A percentile compares a stretch with the other conserved stretches of the same genome.
phyloP scores from a whole-genome alignment of 2,797 vertebrate genomes.

The Nyctalus aviator region DNA sequence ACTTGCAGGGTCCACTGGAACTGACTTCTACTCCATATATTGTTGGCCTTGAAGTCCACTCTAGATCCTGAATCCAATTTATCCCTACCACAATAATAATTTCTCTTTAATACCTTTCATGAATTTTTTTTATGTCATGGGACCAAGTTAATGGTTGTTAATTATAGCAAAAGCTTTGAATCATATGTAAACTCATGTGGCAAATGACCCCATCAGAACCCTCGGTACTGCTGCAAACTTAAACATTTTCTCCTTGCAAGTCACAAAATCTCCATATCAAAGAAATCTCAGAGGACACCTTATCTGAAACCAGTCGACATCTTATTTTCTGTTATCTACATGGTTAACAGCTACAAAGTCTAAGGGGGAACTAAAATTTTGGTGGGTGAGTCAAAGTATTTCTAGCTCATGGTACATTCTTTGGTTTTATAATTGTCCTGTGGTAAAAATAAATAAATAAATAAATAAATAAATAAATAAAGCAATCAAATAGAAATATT shows the following conservation, averaged over 20 bases:
- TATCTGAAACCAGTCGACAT: not conserved
- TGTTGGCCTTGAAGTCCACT: not conserved
- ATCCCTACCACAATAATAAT: not conserved
- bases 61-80: not conserved
- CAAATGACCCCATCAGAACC: not conserved
- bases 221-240: not conserved
- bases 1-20: not conserved
- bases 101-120: not conserved
- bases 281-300: not conserved
- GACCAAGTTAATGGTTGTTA: not conserved
- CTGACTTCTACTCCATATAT: not conserved
- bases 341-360: not conserved
- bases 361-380: not conserved
- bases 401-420: not conserved
- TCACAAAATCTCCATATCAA: not conserved
- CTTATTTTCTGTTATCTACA: not conserved
- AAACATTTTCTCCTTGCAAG: not conserved
- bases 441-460: not conserved
- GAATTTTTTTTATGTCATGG: not conserved
- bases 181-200: not conserved
- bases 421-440: not conserved
- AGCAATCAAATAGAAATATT: not conserved
- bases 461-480: not conserved
- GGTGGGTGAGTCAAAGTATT: not conserved
- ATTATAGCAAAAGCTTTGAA: not conserved